Base-by-base conservation (phyloP, 2,113 vertebrate genomes). In the Mustela nigripes region DNA sequence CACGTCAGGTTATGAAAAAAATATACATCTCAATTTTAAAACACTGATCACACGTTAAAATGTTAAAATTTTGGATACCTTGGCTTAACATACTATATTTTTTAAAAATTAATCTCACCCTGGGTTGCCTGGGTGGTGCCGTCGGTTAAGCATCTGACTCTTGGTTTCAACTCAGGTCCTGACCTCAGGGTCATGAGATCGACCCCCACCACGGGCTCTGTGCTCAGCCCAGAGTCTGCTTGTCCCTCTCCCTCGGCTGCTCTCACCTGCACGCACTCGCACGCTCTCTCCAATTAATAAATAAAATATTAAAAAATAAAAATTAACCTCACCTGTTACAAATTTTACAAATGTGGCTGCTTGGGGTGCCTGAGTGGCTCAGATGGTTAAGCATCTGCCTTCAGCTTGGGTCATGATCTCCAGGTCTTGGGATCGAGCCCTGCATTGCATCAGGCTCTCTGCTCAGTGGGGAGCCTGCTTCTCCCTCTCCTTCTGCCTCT, bases 251-350 rank as follows among this genome's bases (percentile, higher is more conserved):
- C 65, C 65, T 67, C 31, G 18, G 31, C 65, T n/a, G 31, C 65
- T 33, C 31, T 4, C 65, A 69, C 65, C 19, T n/a, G 65, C 4
- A 1, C 4, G 33, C 8, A 0, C 33, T 12, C 0, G 1, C 7
- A 0, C 33, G 19, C 65, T 69, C 65, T 69, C 33, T 69, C 65
- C n/a, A 69, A 69, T 69, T 19, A 67, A 67, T 67, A 67, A 18
- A n/a, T 69, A n/a, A 69, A 69, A 69, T 69, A n/a, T 9, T 69
- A 19, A 69, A 74, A 83, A 80, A 71, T 69, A 69, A 74, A 83
- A 80, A 78, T 86, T 42, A 45, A 65, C 80, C 62, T 81, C 79
- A 53, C 11, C 71, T 74, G 36, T 74, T 39, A 39, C 39, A 39
- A 39, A 3, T 74, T 74, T 31, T 65, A 33, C 14, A 65, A 65